phyloP scores from a whole-genome alignment of 2,888 invertebrate genomes.

The Agriopis leucophaearia region DNA sequence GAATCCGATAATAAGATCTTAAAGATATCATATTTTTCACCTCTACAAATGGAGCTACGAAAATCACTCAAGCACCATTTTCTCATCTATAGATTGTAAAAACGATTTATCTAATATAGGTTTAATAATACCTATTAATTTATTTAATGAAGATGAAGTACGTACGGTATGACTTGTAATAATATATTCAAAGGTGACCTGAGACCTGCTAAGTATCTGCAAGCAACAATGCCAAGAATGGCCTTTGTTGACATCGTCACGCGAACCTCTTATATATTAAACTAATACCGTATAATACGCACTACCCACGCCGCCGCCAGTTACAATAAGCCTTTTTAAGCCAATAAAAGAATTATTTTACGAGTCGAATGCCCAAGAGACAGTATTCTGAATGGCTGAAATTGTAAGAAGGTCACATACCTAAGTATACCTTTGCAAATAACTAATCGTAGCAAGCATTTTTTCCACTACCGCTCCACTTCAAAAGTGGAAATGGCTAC shows the following conservation, averaged over 20 bases:
- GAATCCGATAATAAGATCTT: conserved; percentile 28
- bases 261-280: conserved; percentile 33
- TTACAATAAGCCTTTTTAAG: conserved; percentile 19
- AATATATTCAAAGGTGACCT: conserved; percentile 1
- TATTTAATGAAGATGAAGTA: neutral
- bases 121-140: neutral
- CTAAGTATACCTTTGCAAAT: conserved; percentile 20
- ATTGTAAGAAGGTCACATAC: conserved; percentile 28
- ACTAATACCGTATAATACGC: conserved; percentile 19
- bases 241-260: conserved; percentile 41
- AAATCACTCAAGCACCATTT: neutral
- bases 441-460: conserved; percentile 10
- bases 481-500: conserved; percentile 6
- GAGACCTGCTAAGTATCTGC: conserved; percentile 30
- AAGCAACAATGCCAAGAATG: conserved; percentile 41
- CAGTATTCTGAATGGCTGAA: conserved; percentile 29
- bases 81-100: neutral
- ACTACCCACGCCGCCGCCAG: conserved; percentile 21
- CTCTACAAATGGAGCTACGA: conserved; percentile 13
- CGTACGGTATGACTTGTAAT: neutral
- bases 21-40: conserved; percentile 15
- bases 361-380: conserved; percentile 25
- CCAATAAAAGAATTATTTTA: conserved; percentile 33
- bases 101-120: neutral
- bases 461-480: neutral